Evolutionary conservation across 2,888 invertebrate species (phyloP).

Genomic region (Parochlus steinenii): DNA sequence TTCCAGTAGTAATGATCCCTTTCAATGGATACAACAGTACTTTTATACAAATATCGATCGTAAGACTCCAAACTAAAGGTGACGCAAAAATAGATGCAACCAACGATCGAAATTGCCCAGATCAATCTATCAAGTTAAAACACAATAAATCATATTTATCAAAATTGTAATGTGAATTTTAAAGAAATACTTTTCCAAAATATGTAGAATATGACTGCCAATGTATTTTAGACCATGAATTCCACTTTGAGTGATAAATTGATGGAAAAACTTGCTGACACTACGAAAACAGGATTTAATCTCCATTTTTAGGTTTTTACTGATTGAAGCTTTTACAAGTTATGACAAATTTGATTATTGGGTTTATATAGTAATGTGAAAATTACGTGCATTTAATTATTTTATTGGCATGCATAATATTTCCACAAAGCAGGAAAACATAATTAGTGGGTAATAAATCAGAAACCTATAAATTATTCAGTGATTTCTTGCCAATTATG

Average conservation of each 20-base stretch:
- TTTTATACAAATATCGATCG: conserved; percentile 23
- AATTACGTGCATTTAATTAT: no score
- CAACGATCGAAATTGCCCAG: conserved; percentile 22
- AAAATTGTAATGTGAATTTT: neutral
- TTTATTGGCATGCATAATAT: no score
- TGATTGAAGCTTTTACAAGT: no score
- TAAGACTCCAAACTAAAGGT: conserved; percentile 23
- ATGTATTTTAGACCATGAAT: conserved; percentile 26
- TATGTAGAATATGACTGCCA: conserved; percentile 17
- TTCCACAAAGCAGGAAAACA: no score
- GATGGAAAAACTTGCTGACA: conserved; percentile 15
- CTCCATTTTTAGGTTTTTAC: no score
- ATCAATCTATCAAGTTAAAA: conserved; percentile 17
- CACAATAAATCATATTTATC: conserved; percentile 10
- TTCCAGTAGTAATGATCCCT: conserved; percentile 27
- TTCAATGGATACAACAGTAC: conserved; percentile 26
- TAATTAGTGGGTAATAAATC: no score
- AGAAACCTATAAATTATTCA: no score
- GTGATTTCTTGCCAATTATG: no score
- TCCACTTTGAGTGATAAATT: conserved; percentile 22
- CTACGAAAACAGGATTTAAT: no score
- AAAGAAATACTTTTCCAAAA: conserved; percentile 20
- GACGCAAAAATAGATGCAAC: conserved; percentile 21
- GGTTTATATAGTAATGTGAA: no score
- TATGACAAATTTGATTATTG: no score